Percentiles rank a stretch among this genome's conserved stretches.
Evolutionary conservation across 2,888 invertebrate genomes (phyloP).

Genomic region (Myopa tessellatipennis): DNA sequence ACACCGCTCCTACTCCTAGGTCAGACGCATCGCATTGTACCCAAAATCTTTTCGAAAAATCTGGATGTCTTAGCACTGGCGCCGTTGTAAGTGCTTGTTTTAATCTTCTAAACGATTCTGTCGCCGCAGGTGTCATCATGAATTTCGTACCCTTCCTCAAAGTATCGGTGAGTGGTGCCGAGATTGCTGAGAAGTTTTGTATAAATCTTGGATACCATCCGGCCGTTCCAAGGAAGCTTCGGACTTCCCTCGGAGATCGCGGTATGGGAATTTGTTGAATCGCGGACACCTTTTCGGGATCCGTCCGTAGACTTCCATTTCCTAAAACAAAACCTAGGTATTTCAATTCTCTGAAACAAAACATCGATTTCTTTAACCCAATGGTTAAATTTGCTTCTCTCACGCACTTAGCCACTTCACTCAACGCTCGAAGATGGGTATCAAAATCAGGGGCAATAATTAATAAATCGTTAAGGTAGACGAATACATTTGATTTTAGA

Average conservation of each 20-base stretch:
- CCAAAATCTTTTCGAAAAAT: constrained; percentile 26
- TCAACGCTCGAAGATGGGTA: constrained; percentile 31
- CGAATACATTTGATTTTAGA: constrained; percentile 33
- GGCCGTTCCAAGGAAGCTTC: constrained; percentile 46
- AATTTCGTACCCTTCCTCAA: constrained; percentile 35
- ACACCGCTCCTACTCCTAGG: constrained; percentile 20
- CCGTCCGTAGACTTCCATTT: constrained; percentile 34
- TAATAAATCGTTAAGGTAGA: constrained; percentile 39
- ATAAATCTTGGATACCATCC: no score
- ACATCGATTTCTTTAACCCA: constrained; percentile 35
- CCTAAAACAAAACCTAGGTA: constrained; percentile 43
- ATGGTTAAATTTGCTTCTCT: constrained; percentile 40
- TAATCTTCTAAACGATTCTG: constrained; percentile 16
- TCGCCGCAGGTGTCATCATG: constrained; percentile 6
- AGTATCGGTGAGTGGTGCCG: constrained; percentile 36
- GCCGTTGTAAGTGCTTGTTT: constrained; percentile 28
- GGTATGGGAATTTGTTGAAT: constrained; percentile 35
- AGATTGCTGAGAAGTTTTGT: constrained; percentile 32
- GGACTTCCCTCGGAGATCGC: constrained; percentile 39
- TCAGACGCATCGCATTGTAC: constrained; percentile 32
- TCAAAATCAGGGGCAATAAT: constrained; percentile 41
- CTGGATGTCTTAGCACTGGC: constrained; percentile 25
- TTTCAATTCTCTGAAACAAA: constrained; percentile 45
- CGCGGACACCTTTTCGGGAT: constrained; percentile 39
- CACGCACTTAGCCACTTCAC: constrained; percentile 38